Evolutionary conservation across 2,888 invertebrate genomes (phyloP), one percentile per base, ranked within the genome.

Genomic region (Cetonia aurata): DNA sequence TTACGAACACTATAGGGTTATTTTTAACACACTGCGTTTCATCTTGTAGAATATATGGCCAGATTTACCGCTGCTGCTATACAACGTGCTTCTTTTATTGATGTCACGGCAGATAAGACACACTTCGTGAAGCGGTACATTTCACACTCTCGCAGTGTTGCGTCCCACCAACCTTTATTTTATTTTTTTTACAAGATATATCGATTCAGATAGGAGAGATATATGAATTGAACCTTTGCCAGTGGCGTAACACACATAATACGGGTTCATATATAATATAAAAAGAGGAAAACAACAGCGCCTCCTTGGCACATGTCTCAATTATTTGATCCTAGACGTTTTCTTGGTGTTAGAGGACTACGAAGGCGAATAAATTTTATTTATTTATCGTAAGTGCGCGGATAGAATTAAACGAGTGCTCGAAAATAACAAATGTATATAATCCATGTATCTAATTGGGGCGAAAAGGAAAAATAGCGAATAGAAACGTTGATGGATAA

Each of bases 191-290:
- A 13, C 17, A 31, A 19, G 44, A 67, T 67, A 44, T 42, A 50
- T 55, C 31, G 67, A 55, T 56, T 46, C 53, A 17, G 67, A 67
- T 55, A 67, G 55, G 55, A 42, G 19, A 67, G 67, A 67, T 56
- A 56, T 55, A 67, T 55, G 67, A 42, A 55, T 67, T 67, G 67
- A 67, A 67, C 42, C 42, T n/a, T 67, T 67, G 67, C 67, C 67
- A 67, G 19, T 31, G 67, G 55, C 67, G 67, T 67, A 67, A 55
- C 67, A 44, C 31, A 67, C 46, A 42, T 53, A 56, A 55, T 41
- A 67, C 25, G 33, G 10, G 13, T 67, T 53, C 41, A 55, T 25
- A 37, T 37, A 15, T n/a, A 41, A 6, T 10, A 67, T 19, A 55
- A 10, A 55, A 44, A 55, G 13, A 53, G 19, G 41, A 41, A 41